These are phyloP conservation scores for Acleris literana DNA, from an alignment of 2,888 invertebrate species.

Conservation along the genomic window DNA sequence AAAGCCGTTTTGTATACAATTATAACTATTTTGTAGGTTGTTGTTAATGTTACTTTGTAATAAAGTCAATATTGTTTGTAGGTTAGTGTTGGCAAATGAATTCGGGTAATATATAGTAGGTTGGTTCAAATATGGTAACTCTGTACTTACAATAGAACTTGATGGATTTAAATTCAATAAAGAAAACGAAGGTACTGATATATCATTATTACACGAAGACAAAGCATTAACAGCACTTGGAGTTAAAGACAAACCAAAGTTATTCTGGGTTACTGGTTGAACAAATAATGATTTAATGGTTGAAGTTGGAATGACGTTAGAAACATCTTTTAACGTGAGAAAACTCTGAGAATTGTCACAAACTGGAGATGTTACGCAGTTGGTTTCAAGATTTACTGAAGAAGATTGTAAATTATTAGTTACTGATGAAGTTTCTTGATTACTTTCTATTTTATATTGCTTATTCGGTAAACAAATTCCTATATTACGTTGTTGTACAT, in stretches of 20 bases:
- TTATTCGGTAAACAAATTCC: neutral
- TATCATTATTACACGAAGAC: conserved; percentile 6
- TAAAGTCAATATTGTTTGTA: conserved; percentile 8
- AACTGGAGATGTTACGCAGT: too few species aligned
- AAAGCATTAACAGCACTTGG: neutral
- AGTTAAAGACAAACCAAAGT: neutral
- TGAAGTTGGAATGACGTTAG: neutral
- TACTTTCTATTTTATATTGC: neutral
- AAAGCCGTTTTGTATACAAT: neutral
- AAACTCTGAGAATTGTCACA: neutral
- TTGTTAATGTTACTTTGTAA: neutral
- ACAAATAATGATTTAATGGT: neutral
- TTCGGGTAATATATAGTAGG: conserved; percentile 4
- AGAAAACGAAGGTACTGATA: conserved; percentile 1
- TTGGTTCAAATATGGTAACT: neutral
- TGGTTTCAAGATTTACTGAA: too few species aligned
- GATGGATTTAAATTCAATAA: conserved; percentile 11
- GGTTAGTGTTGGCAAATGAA: conserved; percentile 11
- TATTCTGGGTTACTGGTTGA: neutral
- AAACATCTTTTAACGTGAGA: conserved; percentile 8
- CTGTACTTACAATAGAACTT: neutral
- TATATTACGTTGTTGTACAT: neutral
- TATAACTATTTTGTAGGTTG: neutral
- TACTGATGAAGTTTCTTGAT: neutral
- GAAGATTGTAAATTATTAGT: too few species aligned